Base-by-base conservation (phyloP, 2,888 invertebrate species). In the Trissolcus brochymenae region DNA sequence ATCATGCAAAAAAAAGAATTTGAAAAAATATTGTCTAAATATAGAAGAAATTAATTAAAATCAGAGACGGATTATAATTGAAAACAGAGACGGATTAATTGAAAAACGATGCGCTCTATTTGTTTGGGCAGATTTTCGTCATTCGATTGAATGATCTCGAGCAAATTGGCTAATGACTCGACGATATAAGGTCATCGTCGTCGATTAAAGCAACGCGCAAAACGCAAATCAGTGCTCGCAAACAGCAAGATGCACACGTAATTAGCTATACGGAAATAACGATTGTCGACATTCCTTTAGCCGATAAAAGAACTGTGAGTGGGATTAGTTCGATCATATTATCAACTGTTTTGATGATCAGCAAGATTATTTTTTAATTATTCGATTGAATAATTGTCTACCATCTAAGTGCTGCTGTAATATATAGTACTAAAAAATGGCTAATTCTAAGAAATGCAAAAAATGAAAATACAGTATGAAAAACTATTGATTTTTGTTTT, bases 231-330 rank as follows among this genome's bases (percentile, higher is more conserved):
- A 29, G 67, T 59, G 61, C 64, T 41, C 41, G 49, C 17, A 50
- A n/a, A 25, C 54, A 53, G 43, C 61, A 49, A 74, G 57, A 57
- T 55, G 67, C 19, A 50, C 51, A 74, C 50, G 43, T 54, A 61
- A 53, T 61, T 57, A 57, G 56, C 62, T 62, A 74, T 57, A 62
- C 74, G 74, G 74, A 74, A 74, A 65, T 67, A 40, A 29, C 25
- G 43, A 16, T 61, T 61, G 57, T 62, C 57, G 40, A 68, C 61
- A 67, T 62, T 66, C 74, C 51, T 67, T 46, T 6, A n/a, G 46
- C 6, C 1, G 14, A 14, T 46, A 16, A n/a, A n/a, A n/a, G n/a
- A n/a, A 46, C 7, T 46, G 16, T 46, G n/a, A n/a, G 35, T 74
- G 61, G 51, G 29, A 56, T 11, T 55, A 17, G 16, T 43, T 49